phyloP scores from a whole-genome alignment of 2,797 vertebrate species.

The Loriculus beryllinus region DNA sequence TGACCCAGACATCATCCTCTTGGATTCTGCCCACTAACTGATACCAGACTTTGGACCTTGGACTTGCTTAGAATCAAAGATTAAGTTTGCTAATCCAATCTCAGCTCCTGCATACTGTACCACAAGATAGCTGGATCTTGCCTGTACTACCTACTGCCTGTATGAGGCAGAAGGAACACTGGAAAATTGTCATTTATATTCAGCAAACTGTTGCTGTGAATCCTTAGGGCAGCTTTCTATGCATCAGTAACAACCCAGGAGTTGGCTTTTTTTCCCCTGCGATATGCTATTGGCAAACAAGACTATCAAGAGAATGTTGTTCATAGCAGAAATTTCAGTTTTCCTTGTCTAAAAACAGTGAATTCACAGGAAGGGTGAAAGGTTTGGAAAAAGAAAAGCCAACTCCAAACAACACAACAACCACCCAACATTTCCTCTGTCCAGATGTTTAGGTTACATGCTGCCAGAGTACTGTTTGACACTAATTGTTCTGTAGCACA shows the following conservation, averaged over 20 bases:
- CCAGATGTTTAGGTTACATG: neutral
- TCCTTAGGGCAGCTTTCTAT: neutral
- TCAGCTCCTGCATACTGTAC: neutral
- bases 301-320: neutral
- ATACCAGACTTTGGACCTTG: neutral
- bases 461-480: neutral
- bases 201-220: neutral
- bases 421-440: neutral
- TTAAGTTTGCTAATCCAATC: neutral
- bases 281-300: neutral
- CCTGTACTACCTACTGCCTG: neutral
- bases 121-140: neutral
- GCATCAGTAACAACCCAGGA: neutral
- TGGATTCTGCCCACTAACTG: neutral
- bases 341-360: neutral
- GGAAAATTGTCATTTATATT: neutral
- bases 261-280: neutral
- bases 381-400: fast-evolving
- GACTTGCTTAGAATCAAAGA: neutral
- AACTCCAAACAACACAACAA: neutral
- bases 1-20: neutral
- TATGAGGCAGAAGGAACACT: neutral
- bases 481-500: neutral
- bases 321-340: neutral
- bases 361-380: neutral